Evolutionary conservation across 2,113 vertebrate species (phyloP).

Genomic region (Xenotilapia caudafasciata): DNA sequence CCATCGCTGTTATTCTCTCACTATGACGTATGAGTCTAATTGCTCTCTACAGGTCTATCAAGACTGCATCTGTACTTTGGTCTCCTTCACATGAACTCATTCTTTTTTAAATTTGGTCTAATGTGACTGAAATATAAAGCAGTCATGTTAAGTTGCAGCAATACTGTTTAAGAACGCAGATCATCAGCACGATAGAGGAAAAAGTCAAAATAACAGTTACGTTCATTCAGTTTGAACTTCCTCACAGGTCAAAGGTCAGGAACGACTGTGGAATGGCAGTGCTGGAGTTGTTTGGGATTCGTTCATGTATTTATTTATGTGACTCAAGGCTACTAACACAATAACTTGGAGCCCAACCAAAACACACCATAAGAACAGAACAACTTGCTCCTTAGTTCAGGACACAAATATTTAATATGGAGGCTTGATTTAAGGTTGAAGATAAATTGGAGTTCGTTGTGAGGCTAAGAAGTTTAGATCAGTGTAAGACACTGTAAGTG

Average conservation of each 20-base stretch:
- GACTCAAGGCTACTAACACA: neutral
- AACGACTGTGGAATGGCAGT: neutral
- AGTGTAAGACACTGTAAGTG: neutral
- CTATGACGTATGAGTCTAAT: neutral
- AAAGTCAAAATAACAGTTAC: neutral
- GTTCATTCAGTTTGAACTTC: neutral
- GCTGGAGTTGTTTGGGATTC: neutral
- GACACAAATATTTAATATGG: neutral
- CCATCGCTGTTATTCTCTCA: neutral
- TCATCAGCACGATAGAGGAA: neutral
- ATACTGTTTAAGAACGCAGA: neutral
- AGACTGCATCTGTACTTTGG: neutral
- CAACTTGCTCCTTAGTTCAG: neutral
- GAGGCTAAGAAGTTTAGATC: neutral
- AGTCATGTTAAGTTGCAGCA: neutral
- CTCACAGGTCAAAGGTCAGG: neutral
- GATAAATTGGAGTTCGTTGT: neutral
- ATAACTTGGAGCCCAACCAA: neutral
- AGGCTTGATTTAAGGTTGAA: neutral
- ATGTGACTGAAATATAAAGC: neutral
- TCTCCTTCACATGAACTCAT: neutral
- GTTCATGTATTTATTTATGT: neutral
- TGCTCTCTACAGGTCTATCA: neutral
- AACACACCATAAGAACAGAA: neutral
- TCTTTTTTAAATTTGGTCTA: neutral